A percentile compares a stretch with the other conserved stretches of the same genome.
These are phyloP conservation scores for Turdus rufiventris DNA, from an alignment of 2,113 vertebrate genomes.

Conservation along the genomic window DNA sequence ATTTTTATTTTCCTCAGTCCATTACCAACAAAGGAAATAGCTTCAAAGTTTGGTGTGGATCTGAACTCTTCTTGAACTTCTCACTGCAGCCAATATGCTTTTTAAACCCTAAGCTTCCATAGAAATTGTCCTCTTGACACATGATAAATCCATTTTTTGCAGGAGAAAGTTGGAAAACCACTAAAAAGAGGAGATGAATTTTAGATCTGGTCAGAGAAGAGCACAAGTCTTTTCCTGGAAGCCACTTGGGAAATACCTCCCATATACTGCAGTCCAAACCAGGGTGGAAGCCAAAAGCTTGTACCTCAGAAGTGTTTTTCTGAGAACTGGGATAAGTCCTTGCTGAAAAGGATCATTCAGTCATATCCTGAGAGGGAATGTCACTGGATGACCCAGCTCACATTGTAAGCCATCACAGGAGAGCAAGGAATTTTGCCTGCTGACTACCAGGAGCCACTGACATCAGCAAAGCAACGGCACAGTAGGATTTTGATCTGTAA, in stretches of 20 bases:
- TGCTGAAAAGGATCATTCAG: background rate
- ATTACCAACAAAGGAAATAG: constrained; percentile 10
- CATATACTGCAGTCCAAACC: background rate
- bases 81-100: background rate
- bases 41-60: background rate
- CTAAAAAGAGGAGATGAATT: background rate
- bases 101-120: background rate
- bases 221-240: background rate
- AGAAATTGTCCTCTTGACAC: background rate
- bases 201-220: background rate
- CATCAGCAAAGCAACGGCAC: background rate
- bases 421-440: background rate
- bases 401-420: background rate
- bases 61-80: constrained; percentile 50
- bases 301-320: background rate
- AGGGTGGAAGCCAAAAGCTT: background rate
- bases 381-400: background rate
- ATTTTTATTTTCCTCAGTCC: background rate
- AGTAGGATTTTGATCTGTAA: background rate
- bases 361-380: background rate
- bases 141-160: background rate
- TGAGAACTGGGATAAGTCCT: background rate
- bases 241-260: background rate
- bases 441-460: background rate
- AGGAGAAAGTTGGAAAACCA: background rate